phyloP scores from a whole-genome alignment of 2,888 invertebrate species.

The Heliconius ismenius region DNA sequence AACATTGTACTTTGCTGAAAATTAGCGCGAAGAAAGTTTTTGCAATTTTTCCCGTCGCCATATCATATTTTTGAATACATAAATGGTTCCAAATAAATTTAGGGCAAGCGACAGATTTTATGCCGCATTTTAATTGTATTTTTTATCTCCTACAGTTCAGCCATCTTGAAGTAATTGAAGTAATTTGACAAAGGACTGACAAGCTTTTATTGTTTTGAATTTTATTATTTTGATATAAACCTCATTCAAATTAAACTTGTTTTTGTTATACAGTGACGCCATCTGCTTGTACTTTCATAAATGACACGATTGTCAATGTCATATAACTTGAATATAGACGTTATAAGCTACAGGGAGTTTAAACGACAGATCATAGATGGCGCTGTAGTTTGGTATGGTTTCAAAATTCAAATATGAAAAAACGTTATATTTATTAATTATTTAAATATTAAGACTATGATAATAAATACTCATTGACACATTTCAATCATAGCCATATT shows the following conservation, averaged over 20 bases:
- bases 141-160: constrained; percentile 24
- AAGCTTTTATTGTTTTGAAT: neutral
- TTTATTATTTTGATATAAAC: constrained; percentile 12
- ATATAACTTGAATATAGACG: too few relatives aligned
- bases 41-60: constrained; percentile 62
- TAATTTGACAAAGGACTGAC: constrained; percentile 16
- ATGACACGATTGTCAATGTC: neutral
- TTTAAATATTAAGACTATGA: neutral
- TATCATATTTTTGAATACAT: constrained; percentile 47
- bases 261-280: neutral
- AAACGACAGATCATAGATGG: neutral
- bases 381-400: neutral
- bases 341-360: neutral
- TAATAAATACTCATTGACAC: neutral
- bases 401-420: neutral
- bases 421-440: neutral
- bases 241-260: neutral
- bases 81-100: constrained; percentile 25
- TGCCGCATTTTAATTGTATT: constrained; percentile 52
- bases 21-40: constrained; percentile 60
- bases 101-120: constrained; percentile 34
- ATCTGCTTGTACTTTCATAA: neutral
- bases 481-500: neutral
- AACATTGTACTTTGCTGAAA: constrained; percentile 60
- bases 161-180: constrained; percentile 32